Percentiles rank a stretch among this genome's conserved stretches.
phyloP scores from a whole-genome alignment of 2,113 vertebrate species.

The Hylia prasina region DNA sequence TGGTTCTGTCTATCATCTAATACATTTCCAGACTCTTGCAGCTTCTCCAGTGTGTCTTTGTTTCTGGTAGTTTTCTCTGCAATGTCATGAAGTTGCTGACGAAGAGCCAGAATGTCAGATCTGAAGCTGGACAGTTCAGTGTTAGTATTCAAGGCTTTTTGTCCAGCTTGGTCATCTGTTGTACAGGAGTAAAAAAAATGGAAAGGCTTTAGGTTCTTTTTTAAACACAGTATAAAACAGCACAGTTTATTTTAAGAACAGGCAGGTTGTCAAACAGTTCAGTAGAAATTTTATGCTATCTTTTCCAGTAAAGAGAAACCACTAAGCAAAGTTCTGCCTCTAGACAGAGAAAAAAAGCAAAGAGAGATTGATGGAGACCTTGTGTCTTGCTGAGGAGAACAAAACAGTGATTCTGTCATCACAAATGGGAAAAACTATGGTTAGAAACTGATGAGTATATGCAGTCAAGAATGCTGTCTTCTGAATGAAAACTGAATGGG shows the following conservation, averaged over 20 bases:
- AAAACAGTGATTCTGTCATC: not conserved
- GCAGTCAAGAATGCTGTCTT: not conserved
- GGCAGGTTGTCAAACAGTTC: not conserved
- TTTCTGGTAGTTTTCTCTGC: conserved; percentile 85
- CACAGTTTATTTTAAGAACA: not conserved
- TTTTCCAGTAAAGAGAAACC: not conserved
- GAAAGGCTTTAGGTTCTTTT: not conserved
- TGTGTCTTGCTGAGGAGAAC: not conserved
- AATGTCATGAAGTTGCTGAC: conserved; percentile 85
- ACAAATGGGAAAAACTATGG: not conserved
- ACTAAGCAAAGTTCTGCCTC: not conserved
- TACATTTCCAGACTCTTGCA: conserved; percentile 81
- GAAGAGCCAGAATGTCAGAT: conserved; percentile 83
- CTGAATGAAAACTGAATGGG: not conserved
- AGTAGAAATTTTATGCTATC: not conserved
- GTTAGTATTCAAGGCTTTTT: conserved; percentile 88
- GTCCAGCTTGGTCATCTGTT: conserved; percentile 86
- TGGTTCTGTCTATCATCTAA: conserved; percentile 84
- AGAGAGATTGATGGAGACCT: not conserved
- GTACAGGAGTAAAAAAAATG: not conserved
- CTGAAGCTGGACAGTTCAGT: conserved; percentile 90
- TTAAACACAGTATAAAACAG: not conserved
- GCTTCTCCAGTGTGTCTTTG: conserved; percentile 84
- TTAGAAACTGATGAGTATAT: not conserved
- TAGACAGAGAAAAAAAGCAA: not conserved